These are phyloP conservation scores for Schizaphis graminum DNA, from an alignment of 2,888 invertebrate genomes.

Conservation along the genomic window DNA sequence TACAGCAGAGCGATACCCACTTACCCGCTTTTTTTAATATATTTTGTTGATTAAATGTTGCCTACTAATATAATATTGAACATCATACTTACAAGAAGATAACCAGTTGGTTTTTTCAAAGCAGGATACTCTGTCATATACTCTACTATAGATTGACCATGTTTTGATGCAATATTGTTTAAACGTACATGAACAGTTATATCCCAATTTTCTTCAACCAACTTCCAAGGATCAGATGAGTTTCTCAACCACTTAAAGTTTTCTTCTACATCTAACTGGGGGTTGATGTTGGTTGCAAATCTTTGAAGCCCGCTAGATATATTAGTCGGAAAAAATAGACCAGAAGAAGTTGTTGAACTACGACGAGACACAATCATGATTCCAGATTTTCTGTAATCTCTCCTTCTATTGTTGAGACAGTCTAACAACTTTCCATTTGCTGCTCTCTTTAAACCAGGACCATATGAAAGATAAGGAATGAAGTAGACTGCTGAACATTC, in stretches of 20 bases:
- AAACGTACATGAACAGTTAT: not conserved
- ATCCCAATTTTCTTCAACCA: not conserved
- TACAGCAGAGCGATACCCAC: too few species aligned
- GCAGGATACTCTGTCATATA: not conserved
- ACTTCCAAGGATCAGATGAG: not conserved
- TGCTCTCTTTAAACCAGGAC: too few species aligned
- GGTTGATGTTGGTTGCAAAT: too few species aligned
- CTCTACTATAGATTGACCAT: not conserved
- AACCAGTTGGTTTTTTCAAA: not conserved
- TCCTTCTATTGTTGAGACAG: not conserved
- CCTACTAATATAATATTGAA: too few species aligned
- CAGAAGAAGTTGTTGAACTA: not conserved
- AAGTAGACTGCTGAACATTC: not conserved
- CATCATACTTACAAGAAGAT: not conserved
- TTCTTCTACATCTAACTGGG: not conserved
- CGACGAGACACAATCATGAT: not conserved
- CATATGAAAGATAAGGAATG: not conserved
- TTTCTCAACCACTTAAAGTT: not conserved
- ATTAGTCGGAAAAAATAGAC: not conserved
- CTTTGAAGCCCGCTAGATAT: too few species aligned
- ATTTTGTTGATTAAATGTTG: too few species aligned
- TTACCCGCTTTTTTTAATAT: too few species aligned
- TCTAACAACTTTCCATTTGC: slow-evolving; percentile 13
- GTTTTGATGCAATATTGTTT: not conserved
- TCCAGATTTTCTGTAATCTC: not conserved